Conservation (phyloP, 2,113 vertebrate genomes). For the Halichoeres trimaculatus region DNA sequence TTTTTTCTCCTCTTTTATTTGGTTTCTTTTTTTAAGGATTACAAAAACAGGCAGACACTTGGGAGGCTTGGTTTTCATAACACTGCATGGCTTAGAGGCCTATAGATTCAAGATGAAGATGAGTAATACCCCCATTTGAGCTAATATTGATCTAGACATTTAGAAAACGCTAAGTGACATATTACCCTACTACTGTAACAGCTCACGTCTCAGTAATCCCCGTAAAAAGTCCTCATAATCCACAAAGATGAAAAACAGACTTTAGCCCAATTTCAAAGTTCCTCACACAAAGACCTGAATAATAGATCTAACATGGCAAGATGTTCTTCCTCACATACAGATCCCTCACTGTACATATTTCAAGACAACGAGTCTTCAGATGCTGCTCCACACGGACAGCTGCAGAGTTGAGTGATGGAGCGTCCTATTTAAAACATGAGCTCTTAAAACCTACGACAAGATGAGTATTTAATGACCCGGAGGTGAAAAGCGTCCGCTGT, state of each 20-base stretch:
- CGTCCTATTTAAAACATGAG: slow-evolving; percentile 50
- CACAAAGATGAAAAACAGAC: neutral
- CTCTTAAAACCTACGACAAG: slow-evolving; percentile 53
- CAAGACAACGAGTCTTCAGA: neutral
- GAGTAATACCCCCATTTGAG: neutral
- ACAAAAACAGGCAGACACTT: slow-evolving; percentile 24
- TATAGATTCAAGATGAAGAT: slow-evolving; percentile 1
- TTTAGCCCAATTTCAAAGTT: neutral
- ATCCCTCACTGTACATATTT: slow-evolving; percentile 30
- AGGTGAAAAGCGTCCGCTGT: slow-evolving; percentile 68
- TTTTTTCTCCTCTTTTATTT: slow-evolving; percentile 4
- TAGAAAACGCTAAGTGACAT: neutral
- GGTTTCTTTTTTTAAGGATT: slow-evolving; percentile 39
- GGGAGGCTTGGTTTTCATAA: slow-evolving; percentile 8
- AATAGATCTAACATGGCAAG: slow-evolving; percentile 3
- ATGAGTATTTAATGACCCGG: slow-evolving; percentile 77
- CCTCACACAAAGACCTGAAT: neutral
- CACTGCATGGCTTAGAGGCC: slow-evolving; percentile 7
- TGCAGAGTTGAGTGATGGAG: slow-evolving; percentile 30
- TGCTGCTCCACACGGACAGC: slow-evolving; percentile 5
- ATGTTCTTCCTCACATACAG: slow-evolving; percentile 18
- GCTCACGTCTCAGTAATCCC: neutral
- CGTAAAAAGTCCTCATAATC: neutral
- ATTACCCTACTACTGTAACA: neutral
- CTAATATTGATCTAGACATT: slow-evolving; percentile 19